These are phyloP conservation scores for Acropora yongei DNA, from an alignment of 64 coral and sea anemone species.

Conservation along the genomic window DNA sequence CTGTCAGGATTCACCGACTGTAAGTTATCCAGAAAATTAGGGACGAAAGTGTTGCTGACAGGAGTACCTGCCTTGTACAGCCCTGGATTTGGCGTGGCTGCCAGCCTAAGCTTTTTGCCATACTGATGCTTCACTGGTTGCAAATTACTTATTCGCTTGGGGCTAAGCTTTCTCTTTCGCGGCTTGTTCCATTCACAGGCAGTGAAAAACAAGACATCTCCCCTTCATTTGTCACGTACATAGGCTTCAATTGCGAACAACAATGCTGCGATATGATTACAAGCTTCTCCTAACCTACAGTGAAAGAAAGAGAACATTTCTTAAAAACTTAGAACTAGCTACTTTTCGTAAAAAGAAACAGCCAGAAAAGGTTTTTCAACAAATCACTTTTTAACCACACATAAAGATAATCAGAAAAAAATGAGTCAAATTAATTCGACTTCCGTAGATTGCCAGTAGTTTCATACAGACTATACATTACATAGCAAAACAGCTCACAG, in stretches of 20 bases:
- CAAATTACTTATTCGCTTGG: constrained; percentile 14
- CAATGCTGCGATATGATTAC: constrained; percentile 14
- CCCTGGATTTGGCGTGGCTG: not conserved
- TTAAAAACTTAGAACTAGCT: too few species aligned
- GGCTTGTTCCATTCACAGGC: constrained; percentile 18
- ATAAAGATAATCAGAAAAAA: not conserved
- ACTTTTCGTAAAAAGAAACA: too few species aligned
- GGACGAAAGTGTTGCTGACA: not conserved
- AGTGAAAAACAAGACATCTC: not conserved
- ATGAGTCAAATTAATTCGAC: too few species aligned
- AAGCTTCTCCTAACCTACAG: constrained; percentile 1
- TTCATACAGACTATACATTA: too few species aligned
- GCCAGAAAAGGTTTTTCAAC: too few species aligned
- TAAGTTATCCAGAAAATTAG: constrained; percentile 23
- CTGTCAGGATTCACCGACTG: constrained; percentile 6
- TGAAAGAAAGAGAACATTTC: not conserved
- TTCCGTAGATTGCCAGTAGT: too few species aligned
- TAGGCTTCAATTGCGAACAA: constrained; percentile 19
- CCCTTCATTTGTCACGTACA: not conserved
- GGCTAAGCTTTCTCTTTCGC: constrained; percentile 13
- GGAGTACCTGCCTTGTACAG: not conserved
- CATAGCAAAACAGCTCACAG: too few species aligned
- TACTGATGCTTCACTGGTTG: constrained; percentile 9
- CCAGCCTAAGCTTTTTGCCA: not conserved
- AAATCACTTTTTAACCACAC: too few species aligned